phyloP scores from a whole-genome alignment of 2,113 vertebrate genomes.

The Aegotheles bennettii region DNA sequence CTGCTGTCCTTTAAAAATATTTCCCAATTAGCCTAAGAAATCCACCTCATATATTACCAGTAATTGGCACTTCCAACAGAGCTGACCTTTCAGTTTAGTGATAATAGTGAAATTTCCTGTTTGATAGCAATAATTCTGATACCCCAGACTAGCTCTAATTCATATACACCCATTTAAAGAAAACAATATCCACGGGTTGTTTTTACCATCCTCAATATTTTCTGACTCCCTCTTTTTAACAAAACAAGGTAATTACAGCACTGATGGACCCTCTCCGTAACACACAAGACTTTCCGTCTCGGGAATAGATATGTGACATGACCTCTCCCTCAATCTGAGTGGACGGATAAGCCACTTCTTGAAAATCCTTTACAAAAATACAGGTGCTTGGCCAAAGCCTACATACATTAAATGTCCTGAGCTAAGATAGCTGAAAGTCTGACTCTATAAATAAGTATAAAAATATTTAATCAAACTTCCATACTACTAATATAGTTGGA shows the following conservation, averaged over 20 bases:
- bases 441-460: background rate
- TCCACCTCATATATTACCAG: conserved; percentile 6
- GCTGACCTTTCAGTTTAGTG: conserved; percentile 29
- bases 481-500: background rate
- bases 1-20: conserved; percentile 10
- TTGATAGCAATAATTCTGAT: background rate
- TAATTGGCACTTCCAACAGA: conserved; percentile 63
- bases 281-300: background rate
- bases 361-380: background rate
- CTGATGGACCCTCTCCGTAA: background rate
- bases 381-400: background rate
- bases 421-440: background rate
- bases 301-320: background rate
- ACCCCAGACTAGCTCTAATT: background rate
- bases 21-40: conserved; percentile 61
- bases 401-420: background rate
- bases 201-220: background rate
- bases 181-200: background rate
- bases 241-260: background rate
- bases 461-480: background rate
- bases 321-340: background rate
- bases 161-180: background rate
- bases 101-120: background rate
- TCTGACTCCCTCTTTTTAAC: background rate
- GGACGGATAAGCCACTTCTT: background rate